Evolutionary conservation across 2,888 invertebrate species (phyloP), one percentile per base, ranked within the genome.

Genomic region (Caenorhabditis sp.): DNA sequence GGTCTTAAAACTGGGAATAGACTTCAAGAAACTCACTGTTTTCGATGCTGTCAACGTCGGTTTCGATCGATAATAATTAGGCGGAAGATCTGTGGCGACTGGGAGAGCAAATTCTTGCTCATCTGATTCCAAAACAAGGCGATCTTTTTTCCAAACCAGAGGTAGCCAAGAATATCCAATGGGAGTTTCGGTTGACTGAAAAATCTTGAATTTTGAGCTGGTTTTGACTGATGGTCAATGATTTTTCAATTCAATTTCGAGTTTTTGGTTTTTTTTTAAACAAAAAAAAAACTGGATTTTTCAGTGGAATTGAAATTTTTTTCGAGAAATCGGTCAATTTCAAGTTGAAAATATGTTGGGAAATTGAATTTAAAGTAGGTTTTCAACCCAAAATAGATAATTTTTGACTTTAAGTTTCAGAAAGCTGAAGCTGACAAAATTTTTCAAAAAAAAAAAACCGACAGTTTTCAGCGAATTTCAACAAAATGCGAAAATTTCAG

Each of bases 121-220:
- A 85, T 95, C 95, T 63, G 93, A 92, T 68, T 93, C 92, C 77
- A 95, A 90, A 88, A 93, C 93, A 84, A 38, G 88, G 85, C 80
- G 70, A 59, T 82, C 82, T 61, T 82, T 82, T 81, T 93, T 94
- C 78, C 91, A 91, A 62, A 95, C 89, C 53, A 97, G 90, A 0
- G 96, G 94, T 71, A 94, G 89, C 97, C 97, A 99, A 0, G 96
- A 92, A 89, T 94, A 96, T 73, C 97, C 97, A 63, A 97, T 93
- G 83, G 94, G 92, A 17, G 83, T 84, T 71, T 90, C 82, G 31
- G 70, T 72, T 25, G 67, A 64, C 67, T 74, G 21, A 36, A 71
- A 58, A n/a, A n/a, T n/a, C n/a, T n/a, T n/a, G n/a, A n/a, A n/a
- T n/a, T n/a, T n/a, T n/a, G n/a, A n/a, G n/a, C n/a, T n/a, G n/a